These are phyloP conservation scores for Euura lappo DNA, from an alignment of 1,140 invertebrate species.

Conservation along the genomic window DNA sequence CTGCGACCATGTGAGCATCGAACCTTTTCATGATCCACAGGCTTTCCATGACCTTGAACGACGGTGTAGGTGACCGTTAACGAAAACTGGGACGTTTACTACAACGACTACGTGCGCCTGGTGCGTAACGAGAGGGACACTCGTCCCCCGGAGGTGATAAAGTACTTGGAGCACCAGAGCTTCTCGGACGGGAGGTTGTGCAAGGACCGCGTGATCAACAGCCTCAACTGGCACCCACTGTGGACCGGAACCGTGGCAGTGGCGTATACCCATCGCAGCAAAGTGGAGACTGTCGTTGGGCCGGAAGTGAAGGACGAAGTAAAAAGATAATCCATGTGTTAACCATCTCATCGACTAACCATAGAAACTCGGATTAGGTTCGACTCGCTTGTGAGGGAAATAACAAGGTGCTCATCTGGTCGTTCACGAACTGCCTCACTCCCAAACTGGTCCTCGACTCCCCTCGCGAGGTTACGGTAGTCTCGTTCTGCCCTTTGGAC, in stretches of 20 bases:
- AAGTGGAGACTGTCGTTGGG: conserved; percentile 39
- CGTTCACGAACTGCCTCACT: conserved; percentile 70
- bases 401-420: conserved; percentile 76
- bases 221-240: conserved; percentile 72
- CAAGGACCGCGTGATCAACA: conserved; percentile 69
- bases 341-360: conserved; percentile 40
- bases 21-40: too few relatives aligned
- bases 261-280: conserved; percentile 64
- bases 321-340: conserved; percentile 31
- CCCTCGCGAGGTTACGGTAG: conserved; percentile 66
- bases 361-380: conserved; percentile 51
- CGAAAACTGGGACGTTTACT: conserved; percentile 69
- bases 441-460: conserved; percentile 75
- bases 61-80: conserved; percentile 52
- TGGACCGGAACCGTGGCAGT: conserved; percentile 70
- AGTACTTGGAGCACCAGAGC: conserved; percentile 66
- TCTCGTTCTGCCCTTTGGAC: conserved; percentile 73
- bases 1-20: conserved; percentile 47
- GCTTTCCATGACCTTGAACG: neutral
- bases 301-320: conserved; percentile 30
- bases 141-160: conserved; percentile 47
- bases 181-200: conserved; percentile 67
- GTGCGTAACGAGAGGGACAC: conserved; percentile 46
- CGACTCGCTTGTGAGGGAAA: conserved; percentile 61
- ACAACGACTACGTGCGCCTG: conserved; percentile 67